Base-by-base conservation (phyloP, 2,797 vertebrate species). In the Rhinella marina region DNA sequence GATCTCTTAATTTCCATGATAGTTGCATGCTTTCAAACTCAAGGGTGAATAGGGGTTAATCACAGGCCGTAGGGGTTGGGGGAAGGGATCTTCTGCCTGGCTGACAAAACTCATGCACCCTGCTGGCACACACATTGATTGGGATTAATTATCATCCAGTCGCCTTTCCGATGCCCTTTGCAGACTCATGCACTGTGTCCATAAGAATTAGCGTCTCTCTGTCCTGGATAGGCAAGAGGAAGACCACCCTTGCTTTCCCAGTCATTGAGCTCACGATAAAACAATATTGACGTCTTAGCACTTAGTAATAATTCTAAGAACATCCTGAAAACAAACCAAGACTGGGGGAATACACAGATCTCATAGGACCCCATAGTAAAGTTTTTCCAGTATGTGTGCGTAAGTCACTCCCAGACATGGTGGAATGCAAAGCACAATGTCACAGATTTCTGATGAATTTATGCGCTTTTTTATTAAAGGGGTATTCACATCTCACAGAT, bases 161-260 rank as follows among this genome's bases (percentile, higher is more conserved):
- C 91, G 92, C 90, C 92, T 93, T 93, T 93, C 92, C 91, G 91
- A 90, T 85, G 84, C 68, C 87, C 84, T 88, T 82, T 88, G 84
- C 78, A 64, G 82, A 48, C 59, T 86, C 59, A 16, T 76, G 84
- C 87, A 41, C n/a, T 13, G 48, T 88, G 87, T 88, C 87, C 84
- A 81, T 68, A 81, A 64, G 84, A 57, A 88, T 88, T 88, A 88
- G 70, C 70, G 16, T 88, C 87, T 88, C 56, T 29, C 25, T 88
- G 64, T 62, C 59, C 61, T 64, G 73, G 56, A 19, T 85, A 76
- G 72, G 75, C 73, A 78, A 81, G 32, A 64, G 62, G 14, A 81
- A 66, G 80, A 16, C 80, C 23, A 50, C 21, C 23, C 80, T 50
- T 64, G 41, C 21, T 64, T 66, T 64, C n/a, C 23, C 59, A 64